Percentiles rank a stretch among this genome's conserved stretches.
Conservation (phyloP, 1,140 invertebrate species). For the Lasaia peninsularis region DNA sequence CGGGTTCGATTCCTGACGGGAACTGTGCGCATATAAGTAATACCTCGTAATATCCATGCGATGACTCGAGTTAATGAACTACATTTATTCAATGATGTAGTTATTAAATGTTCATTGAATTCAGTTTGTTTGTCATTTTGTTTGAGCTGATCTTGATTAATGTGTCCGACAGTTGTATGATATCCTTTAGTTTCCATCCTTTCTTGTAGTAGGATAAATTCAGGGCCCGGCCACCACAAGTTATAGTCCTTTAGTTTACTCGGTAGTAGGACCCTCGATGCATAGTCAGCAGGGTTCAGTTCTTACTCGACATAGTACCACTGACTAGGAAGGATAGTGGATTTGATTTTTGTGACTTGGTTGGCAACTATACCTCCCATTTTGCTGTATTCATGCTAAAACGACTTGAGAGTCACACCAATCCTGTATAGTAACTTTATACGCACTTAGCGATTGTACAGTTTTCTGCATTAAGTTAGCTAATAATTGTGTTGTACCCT, state of each 20-base stretch:
- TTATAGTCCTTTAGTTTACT: constrained; percentile 20
- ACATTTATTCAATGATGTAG: constrained; percentile 16
- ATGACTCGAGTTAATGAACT: constrained; percentile 22
- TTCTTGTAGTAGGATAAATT: constrained; percentile 1
- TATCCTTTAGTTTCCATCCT: background rate
- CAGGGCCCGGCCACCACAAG: constrained; percentile 32
- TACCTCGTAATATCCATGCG: constrained; percentile 22
- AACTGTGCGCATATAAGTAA: constrained; percentile 10
- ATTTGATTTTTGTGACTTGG: constrained; percentile 42
- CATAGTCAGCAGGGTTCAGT: constrained; percentile 38
- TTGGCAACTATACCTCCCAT: constrained; percentile 53
- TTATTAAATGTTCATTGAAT: constrained; percentile 1
- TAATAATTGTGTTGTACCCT: constrained; percentile 61
- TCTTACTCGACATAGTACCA: constrained; percentile 38
- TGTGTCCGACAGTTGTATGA: constrained; percentile 7
- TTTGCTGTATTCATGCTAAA: constrained; percentile 41
- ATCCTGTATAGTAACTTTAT: constrained; percentile 13
- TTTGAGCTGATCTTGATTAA: too few relatives aligned
- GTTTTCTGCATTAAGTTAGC: constrained; percentile 37
- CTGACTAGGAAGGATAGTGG: constrained; percentile 14
- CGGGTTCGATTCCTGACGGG: too few relatives aligned
- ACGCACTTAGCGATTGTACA: constrained; percentile 15
- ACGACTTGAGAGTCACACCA: constrained; percentile 45
- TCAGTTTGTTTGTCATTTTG: constrained; percentile 7
- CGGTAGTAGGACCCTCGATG: constrained; percentile 24